Percentiles rank a stretch among this genome's conserved stretches.
phyloP scores from a whole-genome alignment of 1,140 invertebrate genomes.

The Apis dorsata region DNA sequence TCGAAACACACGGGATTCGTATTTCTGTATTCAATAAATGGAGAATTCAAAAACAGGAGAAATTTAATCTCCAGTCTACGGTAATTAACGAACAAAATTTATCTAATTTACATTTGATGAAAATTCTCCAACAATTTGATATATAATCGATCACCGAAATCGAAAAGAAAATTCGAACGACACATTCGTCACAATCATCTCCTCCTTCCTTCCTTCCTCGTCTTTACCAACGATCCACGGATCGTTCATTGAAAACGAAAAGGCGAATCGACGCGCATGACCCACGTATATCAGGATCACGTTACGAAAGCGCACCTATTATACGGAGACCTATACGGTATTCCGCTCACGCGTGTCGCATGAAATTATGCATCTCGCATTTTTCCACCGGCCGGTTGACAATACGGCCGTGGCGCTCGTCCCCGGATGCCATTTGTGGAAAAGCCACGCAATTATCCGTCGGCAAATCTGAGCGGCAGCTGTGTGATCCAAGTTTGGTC shows the following conservation, averaged over 20 bases:
- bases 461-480: slow-evolving; percentile 77
- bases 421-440: slow-evolving; percentile 76
- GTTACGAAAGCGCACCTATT: slow-evolving; percentile 18
- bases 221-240: neutral
- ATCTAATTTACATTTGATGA: too few relatives aligned
- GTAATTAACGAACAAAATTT: too few relatives aligned
- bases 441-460: slow-evolving; percentile 77
- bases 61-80: too few relatives aligned
- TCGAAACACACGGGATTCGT: too few relatives aligned
- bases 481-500: slow-evolving; percentile 74
- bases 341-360: slow-evolving; percentile 66
- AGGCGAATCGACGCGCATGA: neutral
- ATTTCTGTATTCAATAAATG: too few relatives aligned
- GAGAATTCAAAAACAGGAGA: too few relatives aligned
- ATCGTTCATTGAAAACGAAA: neutral
- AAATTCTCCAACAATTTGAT: too few relatives aligned
- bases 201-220: too few relatives aligned
- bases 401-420: slow-evolving; percentile 47
- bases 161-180: too few relatives aligned
- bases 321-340: slow-evolving; percentile 55
- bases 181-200: too few relatives aligned
- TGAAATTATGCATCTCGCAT: slow-evolving; percentile 67
- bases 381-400: slow-evolving; percentile 32
- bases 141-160: too few relatives aligned
- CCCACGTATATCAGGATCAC: neutral